Evolutionary conservation across 2,113 vertebrate species (phyloP), one percentile per base, ranked within the genome.

Genomic region (Columba livia): DNA sequence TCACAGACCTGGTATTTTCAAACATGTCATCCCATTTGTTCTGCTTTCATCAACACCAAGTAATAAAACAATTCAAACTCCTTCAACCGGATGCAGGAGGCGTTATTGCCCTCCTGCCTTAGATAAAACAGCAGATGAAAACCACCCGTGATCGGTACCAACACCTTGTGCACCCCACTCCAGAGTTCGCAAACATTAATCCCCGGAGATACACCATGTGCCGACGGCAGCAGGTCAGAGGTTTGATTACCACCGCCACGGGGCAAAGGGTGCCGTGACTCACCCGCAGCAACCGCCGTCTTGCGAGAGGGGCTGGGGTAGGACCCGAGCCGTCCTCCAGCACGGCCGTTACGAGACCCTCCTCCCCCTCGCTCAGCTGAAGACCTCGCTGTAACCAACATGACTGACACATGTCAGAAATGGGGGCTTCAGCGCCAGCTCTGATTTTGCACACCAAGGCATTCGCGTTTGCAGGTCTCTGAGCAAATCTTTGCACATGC

Each of bases 11-110:
- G 93, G 93, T 96, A 94, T 96, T 95, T 90, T 85, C 81, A 93
- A 95, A 96, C 95, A 97, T 97, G 94, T 96, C 97, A 96, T 97
- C 97, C 97, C 93, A 94, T 96, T 97, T 96, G 94, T 96, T 94
- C 95, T 61, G 92, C 90, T 96, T 97, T 94, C 89, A 89, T 93
- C 88, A 89, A 81, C 62, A 71, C 23, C 80, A 44, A 90, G 74
- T 32, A 79, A 95, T 74, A 78, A 92, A 95, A 26, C 88, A 74
- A 89, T 71, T 80, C 75, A 54, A 48, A 32, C 61, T 71, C 67
- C 75, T 85, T 5, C 40, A 29, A 56, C 40, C 1, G 1, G 88
- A 78, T n/a, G 74, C 73, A 62, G 53, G 44, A 89, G 72, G 47
- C 42, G 14, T 77, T 73, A 75, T 25, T 88, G 90, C 69, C 65